These are phyloP conservation scores for Schizopygopsis malacanthus DNA, from an alignment of 2,797 vertebrate species.

Conservation along the genomic window DNA sequence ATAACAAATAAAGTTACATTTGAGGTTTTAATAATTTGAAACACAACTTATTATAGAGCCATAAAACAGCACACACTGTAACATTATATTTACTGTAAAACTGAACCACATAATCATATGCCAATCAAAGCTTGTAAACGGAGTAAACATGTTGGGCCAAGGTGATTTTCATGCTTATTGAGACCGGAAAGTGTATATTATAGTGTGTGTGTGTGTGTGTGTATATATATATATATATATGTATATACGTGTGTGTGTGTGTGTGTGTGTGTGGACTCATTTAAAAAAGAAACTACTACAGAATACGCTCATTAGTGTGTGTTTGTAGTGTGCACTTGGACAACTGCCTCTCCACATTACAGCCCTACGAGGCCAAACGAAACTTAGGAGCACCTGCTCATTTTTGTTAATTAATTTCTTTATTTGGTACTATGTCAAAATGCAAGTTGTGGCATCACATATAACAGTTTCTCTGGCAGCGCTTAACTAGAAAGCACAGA, in stretches of 20 bases:
- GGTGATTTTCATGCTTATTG: too few relatives aligned
- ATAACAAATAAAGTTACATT: conserved; percentile 10
- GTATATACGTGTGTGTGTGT: too few relatives aligned
- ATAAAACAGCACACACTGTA: background rate
- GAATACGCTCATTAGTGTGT: background rate
- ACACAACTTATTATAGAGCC: background rate
- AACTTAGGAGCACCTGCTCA: conserved; percentile 13
- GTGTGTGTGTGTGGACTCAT: too few relatives aligned
- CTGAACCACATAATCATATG: background rate
- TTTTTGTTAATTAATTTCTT: conserved; percentile 28
- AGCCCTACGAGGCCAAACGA: conserved; percentile 6
- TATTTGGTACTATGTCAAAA: conserved; percentile 26
- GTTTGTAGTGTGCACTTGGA: conserved; percentile 17
- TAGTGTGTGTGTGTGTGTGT: too few relatives aligned
- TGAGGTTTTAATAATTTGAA: background rate
- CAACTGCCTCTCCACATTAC: conserved; percentile 17
- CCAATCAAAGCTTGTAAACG: background rate
- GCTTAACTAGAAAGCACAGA: conserved; percentile 15
- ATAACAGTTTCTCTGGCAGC: conserved; percentile 22
- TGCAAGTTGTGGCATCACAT: conserved; percentile 11
- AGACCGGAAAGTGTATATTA: too few relatives aligned
- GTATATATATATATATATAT: too few relatives aligned
- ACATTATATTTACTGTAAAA: background rate
- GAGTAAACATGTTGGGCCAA: background rate
- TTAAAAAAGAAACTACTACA: background rate